Evolutionary conservation across 92 coral and sea anemone genomes (phyloP).

Genomic region (Actinostola sp.): DNA sequence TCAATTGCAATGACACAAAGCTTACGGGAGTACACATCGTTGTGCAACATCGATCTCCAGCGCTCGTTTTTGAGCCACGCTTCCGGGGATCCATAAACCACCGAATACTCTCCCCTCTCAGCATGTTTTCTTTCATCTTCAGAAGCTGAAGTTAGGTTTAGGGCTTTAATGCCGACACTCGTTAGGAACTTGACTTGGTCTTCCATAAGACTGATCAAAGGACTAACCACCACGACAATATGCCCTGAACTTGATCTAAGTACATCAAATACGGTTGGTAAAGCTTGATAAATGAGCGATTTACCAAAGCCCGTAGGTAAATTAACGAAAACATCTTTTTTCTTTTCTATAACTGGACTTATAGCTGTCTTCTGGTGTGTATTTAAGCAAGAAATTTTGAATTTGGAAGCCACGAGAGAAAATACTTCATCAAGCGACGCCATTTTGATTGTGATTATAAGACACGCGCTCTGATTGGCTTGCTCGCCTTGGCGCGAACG

Average conservation of each 20-base stretch:
- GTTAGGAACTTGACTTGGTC: constrained; percentile 30
- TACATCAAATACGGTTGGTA: constrained; percentile 21
- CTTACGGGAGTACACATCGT: constrained; percentile 20
- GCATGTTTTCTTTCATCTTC: constrained; percentile 14
- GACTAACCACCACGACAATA: constrained; percentile 27
- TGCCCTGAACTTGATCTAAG: constrained; percentile 6
- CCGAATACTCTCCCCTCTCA: neutral
- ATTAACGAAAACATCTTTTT: too few species aligned
- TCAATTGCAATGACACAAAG: constrained; percentile 51
- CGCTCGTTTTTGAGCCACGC: constrained; percentile 35
- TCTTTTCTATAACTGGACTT: too few species aligned
- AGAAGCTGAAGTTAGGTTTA: constrained; percentile 13
- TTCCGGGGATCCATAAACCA: constrained; percentile 39
- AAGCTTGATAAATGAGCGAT: constrained; percentile 29
- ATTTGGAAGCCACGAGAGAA: too few species aligned
- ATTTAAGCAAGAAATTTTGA: too few species aligned
- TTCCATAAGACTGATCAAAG: constrained; percentile 23
- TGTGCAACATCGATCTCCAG: constrained; percentile 37
- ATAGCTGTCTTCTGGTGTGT: too few species aligned
- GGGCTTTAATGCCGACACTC: constrained; percentile 21
- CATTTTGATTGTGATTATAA: too few species aligned
- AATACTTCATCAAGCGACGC: too few species aligned
- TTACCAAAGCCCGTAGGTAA: too few species aligned
- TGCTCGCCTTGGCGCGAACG: too few species aligned
- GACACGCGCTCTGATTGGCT: too few species aligned